phyloP scores from a whole-genome alignment of 1,140 invertebrate species.

The Sarcophaga peregrina region DNA sequence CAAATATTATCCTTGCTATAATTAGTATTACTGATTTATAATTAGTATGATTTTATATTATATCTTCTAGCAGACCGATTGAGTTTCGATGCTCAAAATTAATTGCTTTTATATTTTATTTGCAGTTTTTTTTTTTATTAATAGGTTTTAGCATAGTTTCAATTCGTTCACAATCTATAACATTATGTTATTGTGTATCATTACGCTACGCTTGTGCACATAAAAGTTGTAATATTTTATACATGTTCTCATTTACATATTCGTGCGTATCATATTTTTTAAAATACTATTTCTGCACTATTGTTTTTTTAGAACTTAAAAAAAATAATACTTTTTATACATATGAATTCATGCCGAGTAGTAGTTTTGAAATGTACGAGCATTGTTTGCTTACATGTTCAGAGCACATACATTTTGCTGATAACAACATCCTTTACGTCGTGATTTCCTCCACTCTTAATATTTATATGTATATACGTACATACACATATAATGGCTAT shows the following conservation, averaged over 20 bases:
- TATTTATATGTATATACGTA: background rate
- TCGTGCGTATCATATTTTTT: background rate
- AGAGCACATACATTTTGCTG: slow-evolving; percentile 17
- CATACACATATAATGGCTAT: slow-evolving; percentile 12
- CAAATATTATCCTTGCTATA: too few species aligned
- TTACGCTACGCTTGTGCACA: background rate
- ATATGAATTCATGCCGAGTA: background rate
- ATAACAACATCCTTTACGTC: slow-evolving; percentile 44
- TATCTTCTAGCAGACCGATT: too few species aligned
- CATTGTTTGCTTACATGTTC: background rate
- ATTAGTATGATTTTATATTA: too few species aligned
- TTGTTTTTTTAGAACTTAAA: background rate
- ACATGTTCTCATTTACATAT: background rate
- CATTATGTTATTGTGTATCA: too few species aligned
- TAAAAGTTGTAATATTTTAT: too few species aligned
- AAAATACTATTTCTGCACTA: slow-evolving; percentile 6
- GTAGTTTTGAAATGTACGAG: slow-evolving; percentile 6
- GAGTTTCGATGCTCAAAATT: too few species aligned
- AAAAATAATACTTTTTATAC: slow-evolving; percentile 3
- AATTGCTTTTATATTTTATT: too few species aligned
- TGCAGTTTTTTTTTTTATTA: too few species aligned
- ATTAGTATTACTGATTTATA: too few species aligned
- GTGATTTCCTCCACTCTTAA: slow-evolving; percentile 31
- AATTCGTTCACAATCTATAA: too few species aligned
- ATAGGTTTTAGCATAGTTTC: too few species aligned